Evolutionary conservation across 2,113 vertebrate species (phyloP), one percentile per base, ranked within the genome.

Genomic region (Psettodes erumei): DNA sequence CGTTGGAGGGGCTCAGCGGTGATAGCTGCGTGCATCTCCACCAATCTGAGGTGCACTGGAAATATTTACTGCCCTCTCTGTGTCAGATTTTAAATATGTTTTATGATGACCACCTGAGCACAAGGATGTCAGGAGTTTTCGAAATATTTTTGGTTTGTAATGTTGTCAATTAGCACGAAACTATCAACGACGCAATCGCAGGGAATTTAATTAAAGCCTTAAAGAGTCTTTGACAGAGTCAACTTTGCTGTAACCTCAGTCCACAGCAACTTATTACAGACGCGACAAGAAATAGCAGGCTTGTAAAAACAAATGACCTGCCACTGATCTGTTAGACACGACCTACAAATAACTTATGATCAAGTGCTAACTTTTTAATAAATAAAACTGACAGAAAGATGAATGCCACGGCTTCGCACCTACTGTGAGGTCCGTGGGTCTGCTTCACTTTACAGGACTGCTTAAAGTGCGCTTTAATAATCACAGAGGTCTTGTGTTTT

Each of bases 391-490:
- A 66, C 54, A 9, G 21, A 42, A 23, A 30, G 43, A 62, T 68
- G 21, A 60, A 80, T 35, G 18, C 8, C 10, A 42, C 1, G 9
- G 16, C 58, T 32, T 47, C 43, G 27, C 48, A 4, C 23, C 54
- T 38, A 38, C n/a, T 12, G 21, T 54, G 63, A 65, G 37, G 60
- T 61, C 59, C 64, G 38, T 6, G 65, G 53, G 58, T 19, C 61
- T 2, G 6, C 43, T 76, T 81, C 54, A 45, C n/a, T 66, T 82
- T 45, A 5, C 69, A 59, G 13, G 27, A 15, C 50, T 7, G 63
- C 66, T 85, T 83, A 55, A 56, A 35, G 71, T n/a, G 58, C 27
- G 48, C 77, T 82, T 75, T 71, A 82, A 81, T 68, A 62, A 79
- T 67, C 67, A 28, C 23, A 0, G 45, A 60, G 69, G 51, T 70